Percentiles rank a stretch among this genome's conserved stretches.
These are phyloP conservation scores for Trissolcus brochymenae DNA, from an alignment of 2,888 invertebrate species.

Conservation along the genomic window DNA sequence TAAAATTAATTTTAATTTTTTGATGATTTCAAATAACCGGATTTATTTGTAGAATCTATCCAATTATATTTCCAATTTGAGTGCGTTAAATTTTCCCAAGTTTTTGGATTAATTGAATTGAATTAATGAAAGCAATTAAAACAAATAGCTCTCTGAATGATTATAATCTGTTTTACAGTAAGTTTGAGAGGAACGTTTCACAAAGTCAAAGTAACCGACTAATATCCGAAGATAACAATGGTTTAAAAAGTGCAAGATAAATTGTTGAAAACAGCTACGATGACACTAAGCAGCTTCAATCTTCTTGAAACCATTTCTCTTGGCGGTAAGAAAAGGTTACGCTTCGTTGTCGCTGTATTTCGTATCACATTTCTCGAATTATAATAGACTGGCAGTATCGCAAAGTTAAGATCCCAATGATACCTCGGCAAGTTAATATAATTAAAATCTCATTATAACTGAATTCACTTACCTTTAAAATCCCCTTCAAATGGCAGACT, in stretches of 20 bases:
- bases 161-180: slow-evolving; percentile 4
- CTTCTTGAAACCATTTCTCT: slow-evolving; percentile 51
- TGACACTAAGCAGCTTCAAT: slow-evolving; percentile 49
- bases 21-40: too few relatives aligned
- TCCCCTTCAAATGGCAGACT: slow-evolving; percentile 50
- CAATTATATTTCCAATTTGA: too few relatives aligned
- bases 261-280: slow-evolving; percentile 40
- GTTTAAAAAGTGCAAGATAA: slow-evolving; percentile 43
- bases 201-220: slow-evolving; percentile 5
- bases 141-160: neutral
- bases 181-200: slow-evolving; percentile 17
- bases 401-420: slow-evolving; percentile 29
- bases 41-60: too few relatives aligned
- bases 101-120: too few relatives aligned
- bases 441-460: slow-evolving; percentile 65
- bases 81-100: too few relatives aligned
- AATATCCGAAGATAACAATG: slow-evolving; percentile 42
- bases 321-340: slow-evolving; percentile 29
- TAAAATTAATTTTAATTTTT: too few relatives aligned
- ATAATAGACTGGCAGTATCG: slow-evolving; percentile 25
- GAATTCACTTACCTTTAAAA: slow-evolving; percentile 62
- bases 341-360: slow-evolving; percentile 26
- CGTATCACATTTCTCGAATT: slow-evolving; percentile 32
- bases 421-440: slow-evolving; percentile 56
- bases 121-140: too few relatives aligned